These are phyloP conservation scores for Symphodus melops DNA, from an alignment of 2,113 vertebrate genomes.

Conservation along the genomic window DNA sequence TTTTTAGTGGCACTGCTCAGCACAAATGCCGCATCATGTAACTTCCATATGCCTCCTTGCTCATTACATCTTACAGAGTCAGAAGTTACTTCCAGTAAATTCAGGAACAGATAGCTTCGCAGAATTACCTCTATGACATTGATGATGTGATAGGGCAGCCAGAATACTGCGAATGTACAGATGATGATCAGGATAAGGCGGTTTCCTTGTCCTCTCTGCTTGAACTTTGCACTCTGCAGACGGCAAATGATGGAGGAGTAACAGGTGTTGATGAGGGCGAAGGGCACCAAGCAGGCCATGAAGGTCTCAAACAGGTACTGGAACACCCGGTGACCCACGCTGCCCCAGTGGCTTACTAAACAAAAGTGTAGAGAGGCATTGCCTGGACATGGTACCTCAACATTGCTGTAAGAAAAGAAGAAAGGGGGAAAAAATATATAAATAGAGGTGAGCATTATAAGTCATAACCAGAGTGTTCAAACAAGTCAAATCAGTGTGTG, in stretches of 20 bases:
- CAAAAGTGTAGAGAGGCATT: constrained; percentile 51
- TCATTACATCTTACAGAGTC: neutral
- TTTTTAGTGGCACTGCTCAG: no score
- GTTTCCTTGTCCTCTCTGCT: constrained; percentile 73
- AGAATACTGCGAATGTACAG: constrained; percentile 84
- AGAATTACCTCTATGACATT: constrained; percentile 86
- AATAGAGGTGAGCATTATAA: no score
- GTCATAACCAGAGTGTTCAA: no score
- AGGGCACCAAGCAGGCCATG: constrained; percentile 87
- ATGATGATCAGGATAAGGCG: constrained; percentile 88
- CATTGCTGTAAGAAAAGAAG: constrained; percentile 40
- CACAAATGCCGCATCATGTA: no score
- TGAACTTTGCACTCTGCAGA: constrained; percentile 82
- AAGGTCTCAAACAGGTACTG: constrained; percentile 89
- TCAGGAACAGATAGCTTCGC: neutral
- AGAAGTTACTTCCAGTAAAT: neutral
- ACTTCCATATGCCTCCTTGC: no score
- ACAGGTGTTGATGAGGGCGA: constrained; percentile 83
- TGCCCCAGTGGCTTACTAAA: constrained; percentile 61
- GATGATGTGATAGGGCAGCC: constrained; percentile 89
- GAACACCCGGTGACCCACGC: constrained; percentile 73
- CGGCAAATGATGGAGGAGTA: constrained; percentile 84
- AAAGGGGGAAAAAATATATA: neutral
- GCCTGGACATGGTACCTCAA: rapidly evolving
- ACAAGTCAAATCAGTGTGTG: no score